Evolutionary conservation across 1,140 invertebrate genomes (phyloP).

Genomic region (Pygmarrhopalites habei): DNA sequence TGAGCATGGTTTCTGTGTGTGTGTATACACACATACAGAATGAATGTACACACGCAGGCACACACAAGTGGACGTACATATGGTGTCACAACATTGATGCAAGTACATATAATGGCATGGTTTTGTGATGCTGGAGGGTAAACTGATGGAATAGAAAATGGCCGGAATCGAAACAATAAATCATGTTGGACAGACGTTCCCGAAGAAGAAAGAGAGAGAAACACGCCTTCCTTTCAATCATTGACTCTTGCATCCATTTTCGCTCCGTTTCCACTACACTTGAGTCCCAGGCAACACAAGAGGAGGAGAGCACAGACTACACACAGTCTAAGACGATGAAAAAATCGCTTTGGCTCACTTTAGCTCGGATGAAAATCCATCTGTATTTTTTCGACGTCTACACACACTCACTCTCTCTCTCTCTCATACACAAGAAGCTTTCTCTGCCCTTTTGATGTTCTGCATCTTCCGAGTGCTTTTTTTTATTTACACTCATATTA

Average conservation of each 20-base stretch:
- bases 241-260: conserved; percentile 34
- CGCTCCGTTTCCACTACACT: conserved; percentile 21
- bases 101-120: not conserved
- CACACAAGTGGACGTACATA: not conserved
- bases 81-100: not conserved
- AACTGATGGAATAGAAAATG: conserved; percentile 39
- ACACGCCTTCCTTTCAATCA: conserved; percentile 40
- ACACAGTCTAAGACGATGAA: conserved; percentile 4
- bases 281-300: not conserved
- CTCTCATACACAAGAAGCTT: not conserved
- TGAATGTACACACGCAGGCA: not conserved
- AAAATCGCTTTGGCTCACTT: conserved; percentile 14
- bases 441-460: conserved; percentile 11
- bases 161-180: conserved; percentile 38
- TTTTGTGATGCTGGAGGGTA: conserved; percentile 24
- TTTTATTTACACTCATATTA: conserved; percentile 5
- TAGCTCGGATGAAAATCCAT: conserved; percentile 16
- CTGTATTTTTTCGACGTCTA: conserved; percentile 1
- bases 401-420: not conserved
- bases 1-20: too few species aligned
- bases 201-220: conserved; percentile 29
- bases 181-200: conserved; percentile 38
- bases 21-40: too few species aligned
- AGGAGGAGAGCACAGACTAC: not conserved
- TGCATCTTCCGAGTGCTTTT: not conserved